Evolutionary conservation across 2,888 invertebrate species (phyloP), one percentile per base, ranked within the genome.

Genomic region (Kryphioiulus occultus): DNA sequence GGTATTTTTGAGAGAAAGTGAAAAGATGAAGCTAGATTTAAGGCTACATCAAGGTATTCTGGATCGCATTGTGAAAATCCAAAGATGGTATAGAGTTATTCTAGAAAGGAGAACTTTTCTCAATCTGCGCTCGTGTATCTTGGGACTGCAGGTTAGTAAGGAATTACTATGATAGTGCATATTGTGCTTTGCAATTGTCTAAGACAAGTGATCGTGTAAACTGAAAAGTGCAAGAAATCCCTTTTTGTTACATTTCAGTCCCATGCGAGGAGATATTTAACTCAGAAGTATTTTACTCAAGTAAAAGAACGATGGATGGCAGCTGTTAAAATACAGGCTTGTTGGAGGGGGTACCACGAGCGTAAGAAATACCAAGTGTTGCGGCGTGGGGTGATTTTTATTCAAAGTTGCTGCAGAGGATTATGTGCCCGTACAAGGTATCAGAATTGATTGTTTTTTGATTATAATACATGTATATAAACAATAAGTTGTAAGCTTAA

Each of bases 11-110:
- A 94, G 98, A 78, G 98, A 98, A 92, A 96, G 96, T 42, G 98
- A 98, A 92, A 98, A 98, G 92, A 95, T 97, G 90, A 96, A 97
- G 91, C 93, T 98, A 89, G 98, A 99, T 91, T 96, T 96, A 91
- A 95, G 96, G 90, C 93, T 99, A 87, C 98, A 99, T 92, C 96
- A 97, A 91, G 97, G 97, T 92, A 98, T 98, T 90, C 96, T 98
- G 94, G 95, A 96, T 87, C 96, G 97, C 90, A 98, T 98, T 91
- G 95, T 97, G 89, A 95, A 95, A 22, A 96, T 99, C 90, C 98
- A 99, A 92, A 93, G 97, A 89, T 98, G 97, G 97, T 96, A 96
- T 92, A 94, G 97, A 68, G 95, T 96, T 0, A 95, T 95, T 90
- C 92, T 97, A 83, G 96, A 96, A 91, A 93, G 97, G 88, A 93